Evolutionary conservation across 2,797 vertebrate genomes (phyloP), one percentile per base, ranked within the genome.

Genomic region (Hybognathus amarus): DNA sequence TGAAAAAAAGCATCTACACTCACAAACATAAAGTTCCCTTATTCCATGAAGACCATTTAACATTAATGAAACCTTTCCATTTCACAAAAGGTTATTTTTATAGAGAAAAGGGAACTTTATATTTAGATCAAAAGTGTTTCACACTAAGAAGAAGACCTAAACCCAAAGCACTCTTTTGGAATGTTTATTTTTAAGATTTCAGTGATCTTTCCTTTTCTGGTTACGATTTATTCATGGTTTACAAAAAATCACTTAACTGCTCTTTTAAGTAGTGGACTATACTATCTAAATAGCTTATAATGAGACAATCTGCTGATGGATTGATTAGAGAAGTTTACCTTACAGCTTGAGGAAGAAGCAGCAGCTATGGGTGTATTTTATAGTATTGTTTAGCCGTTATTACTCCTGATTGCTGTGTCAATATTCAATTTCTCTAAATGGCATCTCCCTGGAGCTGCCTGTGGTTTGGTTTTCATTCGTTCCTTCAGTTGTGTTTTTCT

Each of bases 401-500:
- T 63, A 63, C 73, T 86, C 87, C 7, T 87, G 87, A 83, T 85
- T 80, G 85, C 90, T 89, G 83, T 15, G 79, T 87, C 90, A 83
- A 85, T 89, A 89, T 73, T 86, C 85, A 36, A 85, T 81, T 89
- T 80, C 75, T 81, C 87, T 85, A 84, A 80, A 85, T 74, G 68
- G 71, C 69, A 75, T 75, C 84, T 86, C 82, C 67, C 64, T 30
- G 22, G 71, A 71, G 80, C 63, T 79, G 42, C 73, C 76, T 30
- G 68, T 63, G 54, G 78, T 80, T 83, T 54, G 50, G 77, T 86
- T 86, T 83, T 85, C 47, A 82, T 54, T 83, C 20, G 61, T 81
- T n/a, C 85, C 80, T 85, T 82, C 45, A 71, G 17, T 80, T 69
- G 40, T 24, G 67, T 30, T 71, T n/a, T 82, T 85, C 59, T 89